Percentiles rank a stretch among this genome's conserved stretches.
Evolutionary conservation across 2,113 vertebrate genomes (phyloP).

Genomic region (Cryptotis parvus): DNA sequence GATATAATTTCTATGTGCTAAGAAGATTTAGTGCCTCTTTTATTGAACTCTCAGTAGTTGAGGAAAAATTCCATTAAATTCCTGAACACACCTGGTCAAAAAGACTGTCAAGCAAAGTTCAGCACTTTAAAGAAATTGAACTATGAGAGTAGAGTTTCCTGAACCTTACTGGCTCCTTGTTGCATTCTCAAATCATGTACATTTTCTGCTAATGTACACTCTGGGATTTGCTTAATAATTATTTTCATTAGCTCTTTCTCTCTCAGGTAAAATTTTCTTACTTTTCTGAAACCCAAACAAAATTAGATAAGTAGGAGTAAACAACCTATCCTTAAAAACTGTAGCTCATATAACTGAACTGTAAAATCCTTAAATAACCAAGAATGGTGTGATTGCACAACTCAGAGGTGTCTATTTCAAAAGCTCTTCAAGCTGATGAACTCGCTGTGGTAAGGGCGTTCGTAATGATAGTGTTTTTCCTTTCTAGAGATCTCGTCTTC

Average conservation of each 20-base stretch:
- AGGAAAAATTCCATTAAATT: neutral
- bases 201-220: neutral
- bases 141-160: rapidly evolving
- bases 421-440: constrained; percentile 20
- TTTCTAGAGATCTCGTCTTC: neutral
- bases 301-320: neutral
- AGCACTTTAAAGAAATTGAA: neutral
- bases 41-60: neutral
- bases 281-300: neutral
- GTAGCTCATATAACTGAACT: neutral
- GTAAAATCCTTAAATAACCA: neutral
- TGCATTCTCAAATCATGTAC: neutral
- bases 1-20: neutral
- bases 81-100: neutral
- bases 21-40: neutral
- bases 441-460: neutral
- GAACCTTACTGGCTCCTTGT: neutral
- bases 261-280: neutral
- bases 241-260: neutral
- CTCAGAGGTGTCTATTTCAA: constrained; percentile 27
- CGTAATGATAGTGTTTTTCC: neutral
- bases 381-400: constrained; percentile 10
- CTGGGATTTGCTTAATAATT: neutral
- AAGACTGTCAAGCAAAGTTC: neutral
- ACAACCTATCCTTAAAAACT: neutral